These are phyloP conservation scores for Bos taurus DNA, from an alignment of 2,113 vertebrate genomes.

Conservation along the genomic window ARS-UCD2.0 NC_037339.1:14564501-14565000, in stretches of 20 bases:
- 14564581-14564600: not conserved
- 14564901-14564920: not conserved
- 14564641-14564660: not conserved
- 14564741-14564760: not conserved
- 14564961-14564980: not conserved
- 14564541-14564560: not conserved
- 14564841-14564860: not conserved
- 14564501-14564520: not conserved
- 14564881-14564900: not conserved
- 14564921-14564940: not conserved
- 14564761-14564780: not conserved
- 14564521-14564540: not conserved
- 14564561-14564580: not conserved
- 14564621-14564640: not conserved
- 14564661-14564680: not conserved
- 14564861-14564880: not conserved
- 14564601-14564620: not conserved
- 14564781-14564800: not conserved
- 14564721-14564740: not conserved
- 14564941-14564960: not conserved
- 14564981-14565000: not conserved
- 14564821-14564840: not conserved
- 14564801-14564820: not conserved
- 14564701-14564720: not conserved
- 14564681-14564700: not conserved